phyloP scores from a whole-genome alignment of 1,140 invertebrate genomes.

The Drosophila bifasciata region DNA sequence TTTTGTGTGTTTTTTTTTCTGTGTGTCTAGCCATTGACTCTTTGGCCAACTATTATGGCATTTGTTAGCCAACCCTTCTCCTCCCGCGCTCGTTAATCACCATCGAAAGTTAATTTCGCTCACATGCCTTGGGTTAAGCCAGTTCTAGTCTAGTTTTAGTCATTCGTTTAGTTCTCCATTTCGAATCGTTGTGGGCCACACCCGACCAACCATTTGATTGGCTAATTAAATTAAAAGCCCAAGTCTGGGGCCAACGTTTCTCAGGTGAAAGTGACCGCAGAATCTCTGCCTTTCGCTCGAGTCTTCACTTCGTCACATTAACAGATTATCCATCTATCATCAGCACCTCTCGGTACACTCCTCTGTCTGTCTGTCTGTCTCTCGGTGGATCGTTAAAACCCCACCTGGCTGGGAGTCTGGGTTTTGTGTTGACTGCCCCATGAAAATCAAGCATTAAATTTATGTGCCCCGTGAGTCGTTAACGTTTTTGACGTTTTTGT shows the following conservation, averaged over 20 bases:
- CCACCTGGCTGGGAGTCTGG: constrained; percentile 9
- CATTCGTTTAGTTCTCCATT: constrained; percentile 47
- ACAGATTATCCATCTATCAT: constrained; percentile 36
- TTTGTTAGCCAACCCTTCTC: constrained; percentile 71
- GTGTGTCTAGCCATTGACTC: constrained; percentile 73
- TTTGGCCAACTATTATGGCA: constrained; percentile 80
- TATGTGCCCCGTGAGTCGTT: constrained; percentile 40
- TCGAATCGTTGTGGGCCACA: constrained; percentile 39
- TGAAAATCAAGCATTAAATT: constrained; percentile 51
- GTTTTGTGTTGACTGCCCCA: constrained; percentile 18
- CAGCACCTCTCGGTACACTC: neutral
- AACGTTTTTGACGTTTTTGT: constrained; percentile 44
- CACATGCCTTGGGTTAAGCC: constrained; percentile 16
- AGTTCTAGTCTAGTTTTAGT: constrained; percentile 20
- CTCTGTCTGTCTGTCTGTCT: too few relatives aligned
- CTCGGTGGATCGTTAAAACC: constrained; percentile 42
- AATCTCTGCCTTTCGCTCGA: constrained; percentile 39
- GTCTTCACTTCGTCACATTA: constrained; percentile 57
- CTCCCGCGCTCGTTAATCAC: constrained; percentile 35
- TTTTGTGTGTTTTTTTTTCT: constrained; percentile 44
- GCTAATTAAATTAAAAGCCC: constrained; percentile 63
- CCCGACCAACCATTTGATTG: constrained; percentile 53
- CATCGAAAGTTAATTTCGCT: constrained; percentile 56
- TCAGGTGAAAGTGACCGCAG: constrained; percentile 57
- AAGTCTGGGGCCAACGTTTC: neutral